Base-by-base conservation (phyloP, 2,113 vertebrate genomes). In the Grantiella picta region DNA sequence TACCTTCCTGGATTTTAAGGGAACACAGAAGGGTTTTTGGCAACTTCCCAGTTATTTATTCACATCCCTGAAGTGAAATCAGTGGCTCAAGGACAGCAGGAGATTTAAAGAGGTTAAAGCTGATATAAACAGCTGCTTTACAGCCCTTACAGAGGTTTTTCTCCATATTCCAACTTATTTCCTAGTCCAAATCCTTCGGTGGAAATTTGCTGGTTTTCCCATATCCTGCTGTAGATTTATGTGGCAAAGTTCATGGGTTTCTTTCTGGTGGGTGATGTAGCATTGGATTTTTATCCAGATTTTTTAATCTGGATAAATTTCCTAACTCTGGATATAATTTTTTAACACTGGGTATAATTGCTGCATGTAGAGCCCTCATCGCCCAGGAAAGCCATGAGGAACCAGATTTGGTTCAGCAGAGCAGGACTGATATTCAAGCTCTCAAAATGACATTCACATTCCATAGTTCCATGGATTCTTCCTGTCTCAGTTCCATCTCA, bases 331-430 rank as follows among this genome's bases (percentile, higher is more conserved):
- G 38, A 38, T 38, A 38, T 38, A 38, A 38, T 38, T 38, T 38
- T 38, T 38, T 38, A 38, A 38, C 36, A 38, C 36, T 38, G 36
- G 36, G 11, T 38, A 38, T 38, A 38, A 38, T 38, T 38, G 38
- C 38, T 50, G 11, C 11, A 3, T 0, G 0, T 24, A 5, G 54
- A 52, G 27, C 5, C 17, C 20, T 49, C 40, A 10, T 21, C n/a
- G 1, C 69, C 5, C 9, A 12, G 22, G 15, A 44, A 44, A 44
- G 42, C 42, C 42, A 44, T 44, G 15, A 44, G 42, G 42, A 44
- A 27, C 40, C 68, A 28, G 40, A 7, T 35, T 1, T n/a, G 42
- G 9, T 52, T 45, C 9, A 24, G 65, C 85, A 75, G 47, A 23
- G 40, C 23, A 1, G 45, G 40, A 2, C 42, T 47, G 68, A 42